phyloP scores from a whole-genome alignment of 1,140 invertebrate genomes.

The Brachionus calyciflorus region DNA sequence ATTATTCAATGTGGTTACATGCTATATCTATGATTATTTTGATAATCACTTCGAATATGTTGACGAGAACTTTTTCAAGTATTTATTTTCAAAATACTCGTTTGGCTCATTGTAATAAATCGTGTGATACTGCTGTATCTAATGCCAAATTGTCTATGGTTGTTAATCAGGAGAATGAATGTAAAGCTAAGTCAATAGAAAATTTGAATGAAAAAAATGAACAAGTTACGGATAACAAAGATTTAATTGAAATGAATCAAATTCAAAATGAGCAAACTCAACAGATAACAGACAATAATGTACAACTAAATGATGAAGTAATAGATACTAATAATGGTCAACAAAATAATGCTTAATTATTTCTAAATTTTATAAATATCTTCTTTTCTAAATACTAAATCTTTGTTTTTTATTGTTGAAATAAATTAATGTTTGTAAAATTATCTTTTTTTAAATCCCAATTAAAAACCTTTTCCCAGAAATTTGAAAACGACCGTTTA shows the following conservation, averaged over 20 bases:
- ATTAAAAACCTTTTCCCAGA: too few species aligned
- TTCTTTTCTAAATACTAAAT: too few species aligned
- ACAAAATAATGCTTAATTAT: too few species aligned
- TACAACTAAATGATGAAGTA: background rate
- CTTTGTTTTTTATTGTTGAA: too few species aligned
- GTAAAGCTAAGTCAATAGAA: background rate
- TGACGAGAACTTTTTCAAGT: conserved; percentile 1
- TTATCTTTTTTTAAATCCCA: too few species aligned
- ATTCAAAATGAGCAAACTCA: background rate
- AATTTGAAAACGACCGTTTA: too few species aligned
- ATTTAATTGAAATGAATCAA: conserved; percentile 26
- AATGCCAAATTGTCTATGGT: conserved; percentile 11
- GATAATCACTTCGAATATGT: conserved; percentile 34
- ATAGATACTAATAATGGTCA: too few species aligned
- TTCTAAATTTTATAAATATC: too few species aligned
- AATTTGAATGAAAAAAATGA: background rate
- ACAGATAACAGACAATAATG: background rate
- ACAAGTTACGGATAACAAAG: background rate
- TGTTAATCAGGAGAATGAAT: background rate
- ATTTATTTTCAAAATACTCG: conserved; percentile 44
- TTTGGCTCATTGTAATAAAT: conserved; percentile 17
- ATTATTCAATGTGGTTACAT: conserved; percentile 21
- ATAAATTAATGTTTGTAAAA: conserved; percentile 17
- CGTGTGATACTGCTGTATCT: conserved; percentile 5
- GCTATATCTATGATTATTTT: conserved; percentile 35